A percentile compares a stretch with the other conserved stretches of the same genome.
Evolutionary conservation across 1,140 invertebrate species (phyloP).

Genomic region (Chymomyza costata): DNA sequence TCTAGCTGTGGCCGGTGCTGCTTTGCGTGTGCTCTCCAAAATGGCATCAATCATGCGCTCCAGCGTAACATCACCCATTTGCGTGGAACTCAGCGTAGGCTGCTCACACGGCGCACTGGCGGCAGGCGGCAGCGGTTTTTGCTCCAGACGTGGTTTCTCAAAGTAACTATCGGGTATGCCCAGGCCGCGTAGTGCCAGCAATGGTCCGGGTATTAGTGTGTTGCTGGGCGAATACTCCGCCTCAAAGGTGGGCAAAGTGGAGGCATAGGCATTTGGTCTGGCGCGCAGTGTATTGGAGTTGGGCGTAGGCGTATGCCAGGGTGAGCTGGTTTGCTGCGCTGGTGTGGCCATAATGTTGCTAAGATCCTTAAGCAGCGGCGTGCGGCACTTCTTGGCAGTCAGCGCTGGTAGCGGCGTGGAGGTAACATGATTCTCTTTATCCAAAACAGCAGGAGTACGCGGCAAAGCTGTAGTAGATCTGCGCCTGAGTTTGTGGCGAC

Average conservation of each 20-base stretch:
- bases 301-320: constrained; percentile 16
- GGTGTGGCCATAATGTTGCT: constrained; percentile 24
- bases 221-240: constrained; percentile 65
- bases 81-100: constrained; percentile 52
- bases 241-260: constrained; percentile 56
- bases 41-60: constrained; percentile 74
- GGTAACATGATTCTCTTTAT: constrained; percentile 42
- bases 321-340: constrained; percentile 17
- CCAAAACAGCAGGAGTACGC: not conserved
- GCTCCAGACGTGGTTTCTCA: constrained; percentile 63
- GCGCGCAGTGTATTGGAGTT: constrained; percentile 20
- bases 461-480: no score
- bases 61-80: constrained; percentile 69
- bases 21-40: constrained; percentile 60
- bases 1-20: constrained; percentile 6
- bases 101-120: constrained; percentile 5
- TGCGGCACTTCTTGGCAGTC: not conserved
- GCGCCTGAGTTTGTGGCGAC: not conserved
- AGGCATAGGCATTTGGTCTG: constrained; percentile 25
- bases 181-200: constrained; percentile 63
- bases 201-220: constrained; percentile 52
- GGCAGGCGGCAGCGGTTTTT: constrained; percentile 15
- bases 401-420: constrained; percentile 26
- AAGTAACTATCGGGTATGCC: constrained; percentile 72
- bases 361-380: constrained; percentile 23